Conservation (phyloP, 2,797 vertebrate genomes). For the Tolypeutes matacus region DNA sequence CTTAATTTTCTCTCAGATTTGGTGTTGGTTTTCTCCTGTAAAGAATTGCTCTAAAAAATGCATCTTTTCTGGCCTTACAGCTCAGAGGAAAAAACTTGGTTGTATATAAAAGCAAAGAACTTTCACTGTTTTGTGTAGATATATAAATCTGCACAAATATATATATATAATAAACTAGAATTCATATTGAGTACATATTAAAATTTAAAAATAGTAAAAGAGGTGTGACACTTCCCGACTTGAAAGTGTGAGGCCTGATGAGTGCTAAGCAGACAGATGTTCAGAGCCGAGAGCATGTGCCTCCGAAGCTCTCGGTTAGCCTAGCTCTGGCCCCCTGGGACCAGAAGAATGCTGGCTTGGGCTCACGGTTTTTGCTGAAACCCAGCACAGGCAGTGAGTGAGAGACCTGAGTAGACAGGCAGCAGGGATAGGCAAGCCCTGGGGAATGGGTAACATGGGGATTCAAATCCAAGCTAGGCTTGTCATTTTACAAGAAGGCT, state of each 20-base stretch:
- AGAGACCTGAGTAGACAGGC: background rate
- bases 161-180: background rate
- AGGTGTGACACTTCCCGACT: background rate
- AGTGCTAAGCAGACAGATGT: background rate
- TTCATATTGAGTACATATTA: background rate
- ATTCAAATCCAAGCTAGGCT: background rate
- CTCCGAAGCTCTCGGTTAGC: background rate
- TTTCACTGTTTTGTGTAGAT: background rate
- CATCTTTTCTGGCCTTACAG: background rate
- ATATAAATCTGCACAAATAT: background rate
- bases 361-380: background rate
- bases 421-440: background rate
- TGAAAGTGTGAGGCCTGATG: background rate
- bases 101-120: background rate
- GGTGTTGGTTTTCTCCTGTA: background rate
- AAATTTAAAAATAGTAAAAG: background rate
- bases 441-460: background rate
- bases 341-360: background rate
- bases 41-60: background rate
- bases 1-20: conserved; percentile 27
- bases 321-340: too few relatives aligned
- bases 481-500: background rate
- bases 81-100: background rate
- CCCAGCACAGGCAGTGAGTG: background rate
- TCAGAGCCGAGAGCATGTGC: background rate